Evolutionary conservation across 2,797 vertebrate species (phyloP).

Genomic region (Monodelphis domestica): DNA sequence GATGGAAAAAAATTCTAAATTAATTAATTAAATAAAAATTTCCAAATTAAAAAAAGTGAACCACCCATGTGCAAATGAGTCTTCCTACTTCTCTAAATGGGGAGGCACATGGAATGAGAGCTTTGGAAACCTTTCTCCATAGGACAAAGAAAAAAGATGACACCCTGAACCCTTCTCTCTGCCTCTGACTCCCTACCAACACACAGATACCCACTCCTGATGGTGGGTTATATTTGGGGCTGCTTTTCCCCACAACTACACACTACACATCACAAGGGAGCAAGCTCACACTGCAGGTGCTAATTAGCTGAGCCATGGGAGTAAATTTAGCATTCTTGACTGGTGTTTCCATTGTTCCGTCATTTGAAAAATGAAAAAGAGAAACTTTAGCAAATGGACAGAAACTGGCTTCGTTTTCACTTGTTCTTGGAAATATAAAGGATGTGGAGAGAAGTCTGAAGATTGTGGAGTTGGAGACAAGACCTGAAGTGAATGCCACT

Average conservation of each 20-base stretch:
- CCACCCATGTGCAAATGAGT: neutral
- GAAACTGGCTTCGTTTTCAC: neutral
- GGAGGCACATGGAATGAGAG: neutral
- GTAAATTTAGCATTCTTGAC: neutral
- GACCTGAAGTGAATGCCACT: neutral
- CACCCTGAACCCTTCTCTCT: neutral
- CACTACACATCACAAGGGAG: neutral
- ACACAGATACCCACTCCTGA: neutral
- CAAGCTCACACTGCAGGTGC: neutral
- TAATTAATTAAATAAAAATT: no score
- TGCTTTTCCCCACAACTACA: neutral
- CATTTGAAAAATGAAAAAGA: no score
- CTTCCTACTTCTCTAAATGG: neutral
- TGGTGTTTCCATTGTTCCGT: neutral
- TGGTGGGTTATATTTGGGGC: neutral
- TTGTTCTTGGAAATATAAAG: slow-evolving; percentile 5
- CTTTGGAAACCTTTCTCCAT: neutral
- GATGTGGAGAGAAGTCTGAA: neutral
- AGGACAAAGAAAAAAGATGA: neutral
- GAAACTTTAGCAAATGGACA: neutral
- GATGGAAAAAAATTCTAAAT: no score
- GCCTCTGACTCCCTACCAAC: neutral
- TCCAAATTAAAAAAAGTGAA: no score
- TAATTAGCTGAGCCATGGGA: neutral
- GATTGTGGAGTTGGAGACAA: neutral